Evolutionary conservation across 2,797 vertebrate species (phyloP), one percentile per base, ranked within the genome.

Genomic region (Harpagifer antarcticus): DNA sequence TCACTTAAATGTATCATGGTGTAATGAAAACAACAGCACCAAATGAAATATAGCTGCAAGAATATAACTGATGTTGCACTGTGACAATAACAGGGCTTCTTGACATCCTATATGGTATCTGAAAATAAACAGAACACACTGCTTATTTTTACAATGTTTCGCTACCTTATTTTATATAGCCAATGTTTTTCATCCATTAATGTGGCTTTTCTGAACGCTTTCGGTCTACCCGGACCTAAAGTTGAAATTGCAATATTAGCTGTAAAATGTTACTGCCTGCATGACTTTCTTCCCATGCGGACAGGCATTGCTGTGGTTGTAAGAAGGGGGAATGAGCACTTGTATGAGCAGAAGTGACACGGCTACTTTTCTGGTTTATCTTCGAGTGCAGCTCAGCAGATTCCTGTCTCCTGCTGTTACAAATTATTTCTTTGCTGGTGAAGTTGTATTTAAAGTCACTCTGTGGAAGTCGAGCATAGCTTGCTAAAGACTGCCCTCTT

Each of bases 401-500:
- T 61, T 81, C 27, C 37, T 65, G 7, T 15, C 33, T 37, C 11
- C 56, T 40, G 31, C 33, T 76, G 17, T 56, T 44, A 10, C 5
- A 47, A 16, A 44, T 9, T 50, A 11, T 58, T 27, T 33, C 19
- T 62, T 53, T 47, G 57, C 20, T 55, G 33, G 14, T 33, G 9
- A 12, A 23, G 54, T 17, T 40, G 37, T 3, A 53, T 31, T 44
- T n/a, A 0, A 49, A 4, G 20, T 57, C 17, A 16, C 33, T 48
- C 59, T 42, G n/a, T 44, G 27, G 19, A 12, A 10, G 3, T 9
- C 9, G 42, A 47, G 9, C 23, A 80, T 71, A 79, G 20, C 58
- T 79, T 79, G 60, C 16, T 13, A 55, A 9, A 85, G 54, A 68
- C 1, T 56, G 72, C 81, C 87, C 85, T 82, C 92, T 81, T 71